Evolutionary conservation across 2,888 invertebrate species (phyloP), one percentile per base, ranked within the genome.

Genomic region (Asteroscopus sphinx): DNA sequence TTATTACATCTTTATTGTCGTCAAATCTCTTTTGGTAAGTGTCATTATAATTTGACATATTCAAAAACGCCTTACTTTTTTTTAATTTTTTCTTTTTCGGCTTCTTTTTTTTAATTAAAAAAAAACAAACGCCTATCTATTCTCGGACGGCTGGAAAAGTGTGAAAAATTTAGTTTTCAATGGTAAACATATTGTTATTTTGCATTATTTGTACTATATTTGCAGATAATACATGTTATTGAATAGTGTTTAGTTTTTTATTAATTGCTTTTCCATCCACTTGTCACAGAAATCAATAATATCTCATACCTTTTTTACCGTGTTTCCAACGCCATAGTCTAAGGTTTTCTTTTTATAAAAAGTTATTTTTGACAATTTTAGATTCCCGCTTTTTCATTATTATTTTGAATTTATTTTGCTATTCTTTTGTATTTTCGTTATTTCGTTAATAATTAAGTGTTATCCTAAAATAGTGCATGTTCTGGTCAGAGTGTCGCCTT

Each of bases 91-190:
- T 61, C 63, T 65, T 68, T 65, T 73, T 54, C 33, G 57, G 3
- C 62, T 82, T 83, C 77, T 85, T 88, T 87, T 90, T 89, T 90
- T 89, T 81, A 82, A 80, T 82, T 76, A 83, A 90, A 91, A 91
- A 90, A 92, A 93, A 91, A 90, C 89, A 91, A 90, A 85, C 84
- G 87, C 84, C 85, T 77, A 86, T 87, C 86, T 88, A 82, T 89
- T 83, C 77, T 79, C 73, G 51, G 70, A 71, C 45, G 55, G 54
- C 53, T 65, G 45, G n/a, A n/a, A n/a, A n/a, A n/a, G n/a, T n/a
- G n/a, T n/a, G n/a, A 66, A 73, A 66, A 73, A 58, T 65, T 51
- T 44, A 44, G 55, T 54, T 72, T 80, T 76, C 49, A 37, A 42
- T 58, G 52, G 64, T 74, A 64, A 76, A 71, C 72, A 49, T 66